Conservation (phyloP, 2,797 vertebrate genomes). For the Leucoraja ocellata region DNA sequence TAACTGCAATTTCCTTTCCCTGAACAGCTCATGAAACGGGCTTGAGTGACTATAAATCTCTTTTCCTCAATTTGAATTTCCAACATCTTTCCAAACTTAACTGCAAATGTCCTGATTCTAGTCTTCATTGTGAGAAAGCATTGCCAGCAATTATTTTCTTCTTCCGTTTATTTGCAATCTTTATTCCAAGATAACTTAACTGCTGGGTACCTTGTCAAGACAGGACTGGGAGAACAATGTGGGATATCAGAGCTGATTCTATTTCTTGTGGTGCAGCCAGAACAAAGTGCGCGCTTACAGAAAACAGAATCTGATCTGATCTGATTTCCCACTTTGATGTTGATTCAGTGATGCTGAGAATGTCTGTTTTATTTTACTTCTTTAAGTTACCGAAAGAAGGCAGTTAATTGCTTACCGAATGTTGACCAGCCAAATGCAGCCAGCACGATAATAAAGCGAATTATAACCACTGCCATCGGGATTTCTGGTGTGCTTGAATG, state of each 20-base stretch:
- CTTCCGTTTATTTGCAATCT: not conserved
- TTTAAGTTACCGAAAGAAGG: not conserved
- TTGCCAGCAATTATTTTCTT: not conserved
- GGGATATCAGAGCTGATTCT: not conserved
- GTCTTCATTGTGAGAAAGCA: not conserved
- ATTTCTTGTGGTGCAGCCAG: not conserved
- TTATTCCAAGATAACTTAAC: not conserved
- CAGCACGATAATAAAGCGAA: slow-evolving; percentile 73
- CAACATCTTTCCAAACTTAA: not conserved
- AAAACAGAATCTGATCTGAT: no score
- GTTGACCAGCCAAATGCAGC: slow-evolving; percentile 86
- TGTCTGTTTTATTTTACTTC: no score
- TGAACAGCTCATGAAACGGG: not conserved
- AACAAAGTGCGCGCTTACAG: not conserved
- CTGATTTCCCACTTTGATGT: slow-evolving; percentile 38
- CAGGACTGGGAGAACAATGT: not conserved
- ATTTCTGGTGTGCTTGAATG: not conserved
- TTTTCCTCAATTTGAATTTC: not conserved
- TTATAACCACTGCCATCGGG: slow-evolving; percentile 48
- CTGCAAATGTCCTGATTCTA: not conserved
- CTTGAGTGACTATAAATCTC: not conserved
- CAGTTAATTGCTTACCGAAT: slow-evolving; percentile 59
- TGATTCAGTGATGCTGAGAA: not conserved
- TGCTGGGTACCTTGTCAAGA: not conserved
- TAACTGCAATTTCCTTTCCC: not conserved